These are phyloP conservation scores for Eustalomyia histrio DNA, from an alignment of 2,888 invertebrate genomes.

Conservation along the genomic window DNA sequence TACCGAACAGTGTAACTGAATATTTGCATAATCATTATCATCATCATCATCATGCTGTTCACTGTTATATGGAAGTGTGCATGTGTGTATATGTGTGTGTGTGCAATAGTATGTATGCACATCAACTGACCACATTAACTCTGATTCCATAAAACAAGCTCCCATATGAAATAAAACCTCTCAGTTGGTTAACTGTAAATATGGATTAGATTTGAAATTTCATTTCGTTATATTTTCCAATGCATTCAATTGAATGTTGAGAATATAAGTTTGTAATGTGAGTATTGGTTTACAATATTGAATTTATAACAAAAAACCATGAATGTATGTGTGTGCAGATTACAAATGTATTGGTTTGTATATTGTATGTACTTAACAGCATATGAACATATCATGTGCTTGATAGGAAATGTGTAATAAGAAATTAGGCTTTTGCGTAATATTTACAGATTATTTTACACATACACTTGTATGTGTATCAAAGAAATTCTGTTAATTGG, in stretches of 20 bases:
- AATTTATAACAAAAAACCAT: conserved; percentile 1
- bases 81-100: neutral
- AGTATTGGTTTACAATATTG: conserved; percentile 15
- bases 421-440: conserved; percentile 26
- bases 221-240: conserved; percentile 26
- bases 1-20: neutral
- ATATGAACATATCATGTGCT: too few relatives aligned
- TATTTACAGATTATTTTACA: conserved; percentile 2
- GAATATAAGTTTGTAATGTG: neutral
- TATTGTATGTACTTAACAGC: too few relatives aligned
- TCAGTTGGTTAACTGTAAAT: conserved; percentile 35
- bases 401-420: conserved; percentile 19
- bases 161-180: conserved; percentile 19
- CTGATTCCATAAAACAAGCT: conserved; percentile 13
- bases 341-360: neutral
- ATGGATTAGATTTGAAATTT: conserved; percentile 32
- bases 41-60: conserved; percentile 15
- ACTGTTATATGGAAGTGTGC: neutral
- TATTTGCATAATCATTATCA: conserved; percentile 47
- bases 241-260: neutral
- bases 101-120: neutral
- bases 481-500: too few relatives aligned
- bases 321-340: too few relatives aligned
- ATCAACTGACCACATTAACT: conserved; percentile 29
- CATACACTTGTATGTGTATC: too few relatives aligned